Base-by-base conservation (phyloP, 1,140 invertebrate genomes). In the Orius insidiosus region DNA sequence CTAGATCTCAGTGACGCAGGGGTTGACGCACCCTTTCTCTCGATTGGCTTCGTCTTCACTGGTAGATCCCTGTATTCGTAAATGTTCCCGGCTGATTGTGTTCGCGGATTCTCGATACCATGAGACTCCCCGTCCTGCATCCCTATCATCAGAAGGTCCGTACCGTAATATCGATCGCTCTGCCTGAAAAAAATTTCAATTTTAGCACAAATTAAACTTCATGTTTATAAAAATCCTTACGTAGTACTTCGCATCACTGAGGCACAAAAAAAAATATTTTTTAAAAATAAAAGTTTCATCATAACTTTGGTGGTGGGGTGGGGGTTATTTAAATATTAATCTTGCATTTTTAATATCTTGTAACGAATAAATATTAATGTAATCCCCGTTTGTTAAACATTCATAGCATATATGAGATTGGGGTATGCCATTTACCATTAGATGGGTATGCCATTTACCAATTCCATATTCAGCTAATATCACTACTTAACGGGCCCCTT, bases 121-220 rank as follows among this genome's bases (percentile, higher is more conserved):
- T 74, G 68, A 2, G 60, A 48, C 30, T 76, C 72, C 19, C n/a
- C 19, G 41, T 72, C 67, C 40, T 71, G 70, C 40, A 58, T 56
- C 47, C 49, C 36, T 46, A 80, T 69, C 63, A 82, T 78, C 58
- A 83, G 69, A 57, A 79, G 71, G 58, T 82, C 78, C 53, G 75
- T 76, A 59, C 74, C 77, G 67, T 81, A 85, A 61, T 76, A 82
- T 48, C 76, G 73, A 61, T 83, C 78, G 48, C 70, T 71, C 63
- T 80, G 73, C 60, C 81, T 85, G 59, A 3, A 55, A 56, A 18
- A 49, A 13, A n/a, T 4, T 4, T 24, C 24, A 24, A 3, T 5
- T 30, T 3, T 52, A 42, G 14, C 47, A 42, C 46, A 3, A 37
- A 47, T 18, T 44, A 47, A 32, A 30, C 13, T 45, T 31, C 13